These are phyloP conservation scores for Hirundichthys speculiger DNA, from an alignment of 2,113 vertebrate genomes.

Conservation along the genomic window DNA sequence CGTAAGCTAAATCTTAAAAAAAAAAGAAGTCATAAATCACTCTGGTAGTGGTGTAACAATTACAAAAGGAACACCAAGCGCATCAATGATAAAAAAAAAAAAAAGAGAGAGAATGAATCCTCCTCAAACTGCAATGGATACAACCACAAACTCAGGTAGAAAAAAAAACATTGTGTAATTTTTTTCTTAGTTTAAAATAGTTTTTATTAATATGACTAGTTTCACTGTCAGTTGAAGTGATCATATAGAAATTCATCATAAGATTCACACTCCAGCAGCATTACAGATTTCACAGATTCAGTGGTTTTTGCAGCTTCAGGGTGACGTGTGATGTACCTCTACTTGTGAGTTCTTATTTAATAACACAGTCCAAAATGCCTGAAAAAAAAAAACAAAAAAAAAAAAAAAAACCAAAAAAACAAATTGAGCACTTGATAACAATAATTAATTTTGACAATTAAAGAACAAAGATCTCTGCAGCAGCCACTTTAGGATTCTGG, in stretches of 20 bases:
- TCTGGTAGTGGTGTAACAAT: too few relatives aligned
- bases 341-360: conserved; percentile 10
- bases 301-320: conserved; percentile 37
- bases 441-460: conserved; percentile 19
- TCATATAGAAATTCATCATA: conserved; percentile 28
- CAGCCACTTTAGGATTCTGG: conserved; percentile 8
- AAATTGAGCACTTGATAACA: conserved; percentile 3
- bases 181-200: too few relatives aligned
- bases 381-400: conserved; percentile 19
- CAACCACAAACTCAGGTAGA: too few relatives aligned
- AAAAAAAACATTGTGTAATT: too few relatives aligned
- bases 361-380: conserved; percentile 5
- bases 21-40: too few relatives aligned
- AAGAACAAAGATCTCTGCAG: conserved; percentile 1
- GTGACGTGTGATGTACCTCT: conserved; percentile 31
- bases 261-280: conserved; percentile 41
- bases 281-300: conserved; percentile 52
- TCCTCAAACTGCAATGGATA: too few relatives aligned
- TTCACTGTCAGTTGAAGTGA: conserved; percentile 9
- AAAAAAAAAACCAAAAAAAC: not conserved
- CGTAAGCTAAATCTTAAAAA: too few relatives aligned
- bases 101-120: too few relatives aligned
- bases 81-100: too few relatives aligned
- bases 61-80: too few relatives aligned
- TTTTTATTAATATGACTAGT: conserved; percentile 7